These are phyloP conservation scores for Bicyclus anynana DNA, from an alignment of 1,140 invertebrate genomes.

Conservation along the genomic window DNA sequence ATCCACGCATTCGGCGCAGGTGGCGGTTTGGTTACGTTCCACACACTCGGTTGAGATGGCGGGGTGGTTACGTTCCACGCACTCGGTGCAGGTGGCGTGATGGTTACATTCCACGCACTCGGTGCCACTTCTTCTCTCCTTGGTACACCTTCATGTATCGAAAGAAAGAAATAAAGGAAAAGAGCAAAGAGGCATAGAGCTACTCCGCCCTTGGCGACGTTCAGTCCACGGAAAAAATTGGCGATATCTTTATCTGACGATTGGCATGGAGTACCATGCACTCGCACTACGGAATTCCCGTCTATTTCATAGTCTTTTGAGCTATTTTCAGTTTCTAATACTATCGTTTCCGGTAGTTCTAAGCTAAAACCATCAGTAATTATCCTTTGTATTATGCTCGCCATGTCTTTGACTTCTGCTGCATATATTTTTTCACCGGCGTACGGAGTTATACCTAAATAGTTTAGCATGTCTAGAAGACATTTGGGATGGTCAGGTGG, in stretches of 20 bases:
- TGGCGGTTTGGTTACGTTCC: too few species aligned
- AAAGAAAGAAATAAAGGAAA: too few species aligned
- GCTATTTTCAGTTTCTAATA: too few species aligned
- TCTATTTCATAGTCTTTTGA: too few species aligned
- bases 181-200: constrained; percentile 96
- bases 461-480: constrained; percentile 87
- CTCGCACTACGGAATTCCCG: constrained; percentile 96
- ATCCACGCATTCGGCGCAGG: too few species aligned
- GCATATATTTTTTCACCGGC: constrained; percentile 87
- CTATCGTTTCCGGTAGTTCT: too few species aligned
- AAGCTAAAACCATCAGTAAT: constrained; percentile 86
- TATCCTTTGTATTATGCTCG: constrained; percentile 91
- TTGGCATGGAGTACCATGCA: constrained; percentile 99
- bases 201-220: constrained; percentile 99
- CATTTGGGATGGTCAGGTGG: constrained; percentile 52
- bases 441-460: constrained; percentile 82
- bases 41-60: too few species aligned
- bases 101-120: too few species aligned
- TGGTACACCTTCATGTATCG: too few species aligned
- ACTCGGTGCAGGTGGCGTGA: too few species aligned
- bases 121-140: too few species aligned
- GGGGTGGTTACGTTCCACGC: too few species aligned
- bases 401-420: constrained; percentile 94
- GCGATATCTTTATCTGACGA: constrained; percentile 99
- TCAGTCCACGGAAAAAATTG: constrained; percentile 98